phyloP scores from a whole-genome alignment of 1,140 invertebrate genomes.

The Sminthurinus signatus region DNA sequence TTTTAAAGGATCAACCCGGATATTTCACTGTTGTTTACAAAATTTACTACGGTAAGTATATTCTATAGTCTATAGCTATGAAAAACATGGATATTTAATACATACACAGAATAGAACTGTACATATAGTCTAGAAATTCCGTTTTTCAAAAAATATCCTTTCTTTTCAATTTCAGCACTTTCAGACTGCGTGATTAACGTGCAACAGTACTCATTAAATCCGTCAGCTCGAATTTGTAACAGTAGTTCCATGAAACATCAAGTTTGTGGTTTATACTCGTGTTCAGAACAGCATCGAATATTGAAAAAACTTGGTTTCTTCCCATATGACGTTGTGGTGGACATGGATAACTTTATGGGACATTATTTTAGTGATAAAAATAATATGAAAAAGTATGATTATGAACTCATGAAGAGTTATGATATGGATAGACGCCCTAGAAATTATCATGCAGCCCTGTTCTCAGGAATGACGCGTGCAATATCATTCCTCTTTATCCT shows the following conservation, averaged over 20 bases:
- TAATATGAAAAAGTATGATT: neutral
- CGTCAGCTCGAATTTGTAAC: neutral
- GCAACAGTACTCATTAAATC: neutral
- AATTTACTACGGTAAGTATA: neutral
- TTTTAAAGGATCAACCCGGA: too few relatives aligned
- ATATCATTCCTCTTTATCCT: constrained; percentile 12
- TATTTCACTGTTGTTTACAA: constrained; percentile 1
- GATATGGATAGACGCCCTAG: neutral
- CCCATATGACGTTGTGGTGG: neutral
- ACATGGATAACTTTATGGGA: neutral
- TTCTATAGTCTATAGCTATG: neutral
- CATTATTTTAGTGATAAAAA: constrained; percentile 1
- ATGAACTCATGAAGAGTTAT: neutral
- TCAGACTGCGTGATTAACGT: neutral
- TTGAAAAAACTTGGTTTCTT: neutral
- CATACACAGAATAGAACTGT: too few relatives aligned
- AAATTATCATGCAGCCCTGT: constrained; percentile 7
- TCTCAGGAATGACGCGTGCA: constrained; percentile 8
- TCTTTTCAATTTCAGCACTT: neutral
- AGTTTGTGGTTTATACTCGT: neutral
- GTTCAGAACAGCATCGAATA: neutral
- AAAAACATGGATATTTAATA: too few relatives aligned
- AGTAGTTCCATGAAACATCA: neutral
- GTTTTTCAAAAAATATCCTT: too few relatives aligned
- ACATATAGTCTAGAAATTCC: too few relatives aligned